Base-by-base conservation (phyloP, 1,140 invertebrate species). In the Heliothis subflexa region DNA sequence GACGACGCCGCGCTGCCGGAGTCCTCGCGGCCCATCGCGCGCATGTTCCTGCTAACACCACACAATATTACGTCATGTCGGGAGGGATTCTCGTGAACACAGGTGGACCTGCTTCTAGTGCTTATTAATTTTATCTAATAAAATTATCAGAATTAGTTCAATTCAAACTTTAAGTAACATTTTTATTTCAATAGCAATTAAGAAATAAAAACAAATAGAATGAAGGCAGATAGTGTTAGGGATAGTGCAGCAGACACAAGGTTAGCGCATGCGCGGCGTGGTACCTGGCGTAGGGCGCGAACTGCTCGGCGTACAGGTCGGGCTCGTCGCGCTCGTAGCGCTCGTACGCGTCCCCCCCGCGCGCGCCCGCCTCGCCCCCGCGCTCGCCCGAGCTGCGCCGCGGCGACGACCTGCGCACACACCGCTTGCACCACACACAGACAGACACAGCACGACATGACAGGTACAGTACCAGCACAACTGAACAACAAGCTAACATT, bases 1-100 rank as follows among this genome's bases (percentile, higher is more conserved):
- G 94, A 94, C 0, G 94, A 95, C 0, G 91, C 94, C n/a, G 91
- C 91, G 1, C 93, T 94, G 10, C 86, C 93, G 1, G 92, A 94
- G 79, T 94, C 93, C 13, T 90, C 91, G 55, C 90, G 86, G 3
- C 83, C 82, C 57, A 88, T n/a, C 0, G 85, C 82, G 11, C 91
- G 81, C 61, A 89, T 80, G 66, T 86, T 93, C 64, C 92, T 93
- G 86, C 33, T 68, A 16, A 70, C 47, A 70, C 13, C 11, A 4
- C 18, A 13, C 18, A 18, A 18, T 12, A 59, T 12, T 11, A 11
- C 21, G 7, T 7, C 12, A 40, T 40, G 33, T 40, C 33, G 33
- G 5, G 33, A 9, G 33, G 33, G 33, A 5, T 40, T 40, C 5
- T 9, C 33, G 9, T 40, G 33, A 40, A 9, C 33, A 40, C 33